A percentile compares a stretch with the other conserved stretches of the same genome.
phyloP scores from a whole-genome alignment of 2,888 invertebrate genomes.

The Lathronympha strigana region DNA sequence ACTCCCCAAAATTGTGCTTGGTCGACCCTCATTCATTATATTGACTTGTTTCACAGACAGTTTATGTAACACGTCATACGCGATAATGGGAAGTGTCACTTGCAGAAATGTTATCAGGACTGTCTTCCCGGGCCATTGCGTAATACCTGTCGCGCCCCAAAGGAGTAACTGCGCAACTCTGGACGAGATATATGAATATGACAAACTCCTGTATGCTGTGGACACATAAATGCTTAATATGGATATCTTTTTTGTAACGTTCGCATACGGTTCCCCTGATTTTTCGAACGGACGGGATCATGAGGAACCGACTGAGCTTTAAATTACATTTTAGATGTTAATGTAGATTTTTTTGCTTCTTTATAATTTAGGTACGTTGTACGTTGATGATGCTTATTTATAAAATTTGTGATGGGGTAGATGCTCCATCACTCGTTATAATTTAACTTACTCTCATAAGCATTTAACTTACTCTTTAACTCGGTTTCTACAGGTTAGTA shows the following conservation, averaged over 20 bases:
- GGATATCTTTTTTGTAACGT: neutral
- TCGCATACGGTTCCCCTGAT: too few species aligned
- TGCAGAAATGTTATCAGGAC: constrained; percentile 47
- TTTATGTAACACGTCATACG: constrained; percentile 27
- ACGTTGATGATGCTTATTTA: too few species aligned
- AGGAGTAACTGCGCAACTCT: neutral
- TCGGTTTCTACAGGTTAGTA: too few species aligned
- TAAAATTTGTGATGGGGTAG: too few species aligned
- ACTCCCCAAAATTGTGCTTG: neutral
- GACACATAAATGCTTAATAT: neutral
- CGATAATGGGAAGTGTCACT: constrained; percentile 51
- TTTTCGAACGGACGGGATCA: too few species aligned
- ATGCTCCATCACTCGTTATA: too few species aligned
- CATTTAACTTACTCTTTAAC: neutral
- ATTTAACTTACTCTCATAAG: neutral
- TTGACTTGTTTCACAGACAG: constrained; percentile 3
- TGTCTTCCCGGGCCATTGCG: constrained; percentile 40
- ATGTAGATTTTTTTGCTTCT: too few species aligned
- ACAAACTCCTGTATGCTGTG: too few species aligned
- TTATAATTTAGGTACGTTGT: too few species aligned
- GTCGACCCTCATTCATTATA: constrained; percentile 7
- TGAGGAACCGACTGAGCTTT: too few species aligned
- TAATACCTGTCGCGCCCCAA: constrained; percentile 15
- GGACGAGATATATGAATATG: neutral
- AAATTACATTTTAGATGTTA: too few species aligned